Base-by-base conservation (phyloP, 2,888 invertebrate genomes). In the Agriopis aurantiaria region DNA sequence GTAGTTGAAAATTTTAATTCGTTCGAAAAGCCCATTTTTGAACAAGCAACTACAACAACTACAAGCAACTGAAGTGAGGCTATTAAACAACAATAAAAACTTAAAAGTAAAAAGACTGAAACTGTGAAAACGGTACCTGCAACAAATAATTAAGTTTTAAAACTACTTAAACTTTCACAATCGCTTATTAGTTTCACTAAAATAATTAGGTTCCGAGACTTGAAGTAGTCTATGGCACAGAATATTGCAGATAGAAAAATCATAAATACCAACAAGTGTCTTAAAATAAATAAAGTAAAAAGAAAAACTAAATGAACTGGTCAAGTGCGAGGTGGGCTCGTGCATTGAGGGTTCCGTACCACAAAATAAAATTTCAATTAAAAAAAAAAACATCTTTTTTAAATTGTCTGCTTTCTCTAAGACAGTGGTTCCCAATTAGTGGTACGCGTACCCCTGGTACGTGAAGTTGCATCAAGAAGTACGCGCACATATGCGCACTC, bases 121-220 rank as follows among this genome's bases (percentile, higher is more conserved):
- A 79, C 74, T 73, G 71, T 56, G 63, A 68, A 71, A 75, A 73
- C 70, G 61, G 72, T 67, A 76, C 76, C 72, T 77, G 73, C 65
- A 73, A 72, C 75, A 74, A 78, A 78, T 79, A 79, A 79, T 76
- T 77, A 74, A 78, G 77, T 80, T 78, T 69, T 68, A 65, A 75
- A 80, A 79, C 78, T 77, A 78, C 75, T 80, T 76, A 58, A 77
- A 75, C 68, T 77, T 78, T 68, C 61, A 68, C 70, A 64, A 72
- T 70, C 72, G 71, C 74, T 77, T 76, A 75, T 76, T 76, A 76
- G 75, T 78, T 74, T 73, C 71, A 58, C 33, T 67, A 53, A 72
- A 75, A 73, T 74, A 74, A 75, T 74, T 73, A 70, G 53, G 57
- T 64, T 69, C 45, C 52, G 51, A 52, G 60, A 33, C 64, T 59